Evolutionary conservation across 2,888 invertebrate genomes (phyloP).

Genomic region (Meta bourneti): DNA sequence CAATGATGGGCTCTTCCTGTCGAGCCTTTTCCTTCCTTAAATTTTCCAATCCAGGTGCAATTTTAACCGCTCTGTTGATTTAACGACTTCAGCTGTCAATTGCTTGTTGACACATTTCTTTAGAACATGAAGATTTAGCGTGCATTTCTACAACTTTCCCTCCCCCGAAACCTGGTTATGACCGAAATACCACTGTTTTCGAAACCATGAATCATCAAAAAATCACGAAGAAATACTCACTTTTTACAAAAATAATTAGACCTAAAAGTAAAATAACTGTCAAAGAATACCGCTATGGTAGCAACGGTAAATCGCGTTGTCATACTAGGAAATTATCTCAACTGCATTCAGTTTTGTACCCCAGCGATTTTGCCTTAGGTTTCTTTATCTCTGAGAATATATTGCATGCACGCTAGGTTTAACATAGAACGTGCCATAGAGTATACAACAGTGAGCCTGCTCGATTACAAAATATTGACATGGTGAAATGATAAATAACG

Average conservation of each 20-base stretch:
- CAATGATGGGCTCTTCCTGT: too few relatives aligned
- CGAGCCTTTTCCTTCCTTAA: too few relatives aligned
- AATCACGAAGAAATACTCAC: slow-evolving; percentile 11
- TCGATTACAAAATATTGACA: too few relatives aligned
- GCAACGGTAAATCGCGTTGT: slow-evolving; percentile 48
- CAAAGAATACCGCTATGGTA: slow-evolving; percentile 22
- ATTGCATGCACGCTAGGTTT: slow-evolving; percentile 37
- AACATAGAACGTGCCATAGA: not conserved
- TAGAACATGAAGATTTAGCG: too few relatives aligned
- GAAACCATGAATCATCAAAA: slow-evolving; percentile 35
- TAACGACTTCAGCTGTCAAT: too few relatives aligned
- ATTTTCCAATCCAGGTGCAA: too few relatives aligned
- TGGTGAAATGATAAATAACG: too few relatives aligned
- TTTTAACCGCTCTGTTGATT: too few relatives aligned
- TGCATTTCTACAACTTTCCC: not conserved
- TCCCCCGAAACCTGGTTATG: not conserved
- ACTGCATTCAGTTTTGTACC: slow-evolving; percentile 5
- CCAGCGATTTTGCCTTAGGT: not conserved
- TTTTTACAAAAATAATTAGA: slow-evolving; percentile 9
- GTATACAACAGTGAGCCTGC: not conserved
- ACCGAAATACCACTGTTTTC: slow-evolving; percentile 1
- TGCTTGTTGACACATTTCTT: too few relatives aligned
- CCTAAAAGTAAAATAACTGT: slow-evolving; percentile 39
- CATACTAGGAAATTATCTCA: slow-evolving; percentile 49
- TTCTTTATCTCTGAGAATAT: slow-evolving; percentile 42